A percentile compares a stretch with the other conserved stretches of the same genome.
Conservation (phyloP, 2,113 vertebrate species). For the Nerophis lumbriciformis region DNA sequence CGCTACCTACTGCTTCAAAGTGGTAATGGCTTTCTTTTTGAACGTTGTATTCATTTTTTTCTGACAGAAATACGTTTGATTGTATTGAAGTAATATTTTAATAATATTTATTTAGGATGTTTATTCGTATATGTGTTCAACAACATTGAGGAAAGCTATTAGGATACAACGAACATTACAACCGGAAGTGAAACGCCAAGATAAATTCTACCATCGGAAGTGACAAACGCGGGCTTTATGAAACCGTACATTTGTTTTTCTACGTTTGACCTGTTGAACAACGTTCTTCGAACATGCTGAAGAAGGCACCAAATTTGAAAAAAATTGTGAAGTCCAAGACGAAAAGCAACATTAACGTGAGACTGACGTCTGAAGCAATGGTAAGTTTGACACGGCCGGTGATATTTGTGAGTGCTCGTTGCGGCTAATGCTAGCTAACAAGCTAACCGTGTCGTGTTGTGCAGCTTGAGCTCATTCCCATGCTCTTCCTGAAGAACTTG, state of each 20-base stretch:
- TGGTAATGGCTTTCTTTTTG: too few species aligned
- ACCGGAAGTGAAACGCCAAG: conserved; percentile 12
- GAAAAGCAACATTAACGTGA: conserved; percentile 30
- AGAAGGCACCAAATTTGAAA: conserved; percentile 49
- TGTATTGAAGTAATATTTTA: too few species aligned
- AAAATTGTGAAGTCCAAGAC: conserved; percentile 35
- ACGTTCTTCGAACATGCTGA: conserved; percentile 33
- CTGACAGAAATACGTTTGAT: too few species aligned
- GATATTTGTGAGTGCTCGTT: neutral
- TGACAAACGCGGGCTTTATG: conserved; percentile 42
- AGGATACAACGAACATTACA: too few species aligned
- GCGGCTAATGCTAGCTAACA: neutral
- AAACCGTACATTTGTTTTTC: conserved; percentile 31
- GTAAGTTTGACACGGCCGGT: conserved; percentile 18
- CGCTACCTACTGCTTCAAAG: neutral
- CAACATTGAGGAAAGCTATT: too few species aligned
- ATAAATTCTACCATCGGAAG: conserved; percentile 26
- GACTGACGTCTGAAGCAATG: conserved; percentile 52
- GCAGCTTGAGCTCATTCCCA: conserved; percentile 62
- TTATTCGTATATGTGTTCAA: too few species aligned
- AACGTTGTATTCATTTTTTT: too few species aligned
- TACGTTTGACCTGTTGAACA: accelerated
- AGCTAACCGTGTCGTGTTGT: neutral
- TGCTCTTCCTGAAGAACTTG: conserved; percentile 63
- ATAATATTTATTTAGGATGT: too few species aligned